Evolutionary conservation across 2,113 vertebrate genomes (phyloP).

Genomic region (Semnornis frantzii): DNA sequence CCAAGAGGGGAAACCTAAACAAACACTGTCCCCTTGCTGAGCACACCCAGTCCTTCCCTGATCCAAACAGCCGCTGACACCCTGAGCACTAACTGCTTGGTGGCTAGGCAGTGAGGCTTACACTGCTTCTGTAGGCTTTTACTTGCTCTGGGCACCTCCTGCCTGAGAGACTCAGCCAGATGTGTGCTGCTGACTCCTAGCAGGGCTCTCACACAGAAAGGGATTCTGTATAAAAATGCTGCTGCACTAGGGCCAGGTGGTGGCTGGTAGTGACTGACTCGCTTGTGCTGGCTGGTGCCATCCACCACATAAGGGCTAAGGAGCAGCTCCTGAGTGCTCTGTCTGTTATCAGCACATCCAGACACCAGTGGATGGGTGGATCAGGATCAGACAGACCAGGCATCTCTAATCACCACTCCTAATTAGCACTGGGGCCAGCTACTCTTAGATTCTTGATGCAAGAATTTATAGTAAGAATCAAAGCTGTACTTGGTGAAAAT

Average conservation of each 20-base stretch:
- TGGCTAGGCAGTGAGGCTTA: not conserved
- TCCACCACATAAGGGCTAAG: not conserved
- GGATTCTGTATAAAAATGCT: not conserved
- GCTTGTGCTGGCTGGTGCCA: not conserved
- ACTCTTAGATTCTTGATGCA: not conserved
- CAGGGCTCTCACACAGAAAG: not conserved
- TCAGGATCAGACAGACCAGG: not conserved
- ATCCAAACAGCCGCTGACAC: conserved; percentile 18
- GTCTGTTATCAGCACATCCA: not conserved
- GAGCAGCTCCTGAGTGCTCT: not conserved
- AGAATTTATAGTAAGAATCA: not conserved
- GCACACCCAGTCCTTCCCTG: conserved; percentile 10
- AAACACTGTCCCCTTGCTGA: not conserved
- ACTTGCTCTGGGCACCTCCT: not conserved
- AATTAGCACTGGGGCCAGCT: not conserved
- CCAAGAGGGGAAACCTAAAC: conserved; percentile 40
- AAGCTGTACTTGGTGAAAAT: not conserved
- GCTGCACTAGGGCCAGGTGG: not conserved
- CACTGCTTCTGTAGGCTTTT: not conserved
- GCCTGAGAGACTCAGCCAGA: not conserved
- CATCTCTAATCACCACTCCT: not conserved
- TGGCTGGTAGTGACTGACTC: conserved; percentile 4
- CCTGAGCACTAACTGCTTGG: not conserved
- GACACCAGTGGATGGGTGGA: not conserved
- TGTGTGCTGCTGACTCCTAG: not conserved